Evolutionary conservation across 2,113 vertebrate genomes (phyloP), one percentile per base, ranked within the genome.

Genomic region (Stegostoma tigrinum): DNA sequence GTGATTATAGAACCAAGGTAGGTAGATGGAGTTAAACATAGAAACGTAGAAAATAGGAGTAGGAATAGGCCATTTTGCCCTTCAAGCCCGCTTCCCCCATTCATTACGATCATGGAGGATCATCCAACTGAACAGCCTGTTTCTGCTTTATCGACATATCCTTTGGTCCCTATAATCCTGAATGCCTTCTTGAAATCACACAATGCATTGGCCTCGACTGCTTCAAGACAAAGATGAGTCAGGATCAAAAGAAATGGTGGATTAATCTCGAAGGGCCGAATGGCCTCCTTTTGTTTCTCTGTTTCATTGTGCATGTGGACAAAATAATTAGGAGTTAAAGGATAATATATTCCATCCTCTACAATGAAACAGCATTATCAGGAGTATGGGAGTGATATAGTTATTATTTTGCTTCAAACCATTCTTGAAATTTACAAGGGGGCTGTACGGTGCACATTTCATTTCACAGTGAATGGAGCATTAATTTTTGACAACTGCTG

Each of bases 381-480:
- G 52, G 87, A n/a, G 27, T 55, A 34, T 3, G n/a, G 87, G 52
- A 27, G 7, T 64, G 64, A 42, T 94, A n/a, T 30, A 38, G 68
- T 94, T 38, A 67, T 94, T 94, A 67, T 68, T 94, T 94, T 68
- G 38, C 38, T 42, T 68, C 66, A 94, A 94, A 94, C n/a, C n/a
- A 94, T 68, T 66, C 91, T 94, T 68, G 91, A 67, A 94, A 94
- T 68, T 94, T 94, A 34, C 38, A 42, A 38, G 90, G 61, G 90
- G 90, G 19, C 30, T 38, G n/a, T 21, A 93, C 64, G 42, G 10
- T 68, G 23, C 64, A 3, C 91, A 68, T 94, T 67, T 42, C 91
- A 94, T 94, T 68, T 94, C 91, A 67, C 91, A 94, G 55, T 94
- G 91, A 94, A 94, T 94, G 91, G 91, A 38, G 45, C 91, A 94